These are phyloP conservation scores for Amphipyra berbera DNA, from an alignment of 2,888 invertebrate genomes.

Conservation along the genomic window DNA sequence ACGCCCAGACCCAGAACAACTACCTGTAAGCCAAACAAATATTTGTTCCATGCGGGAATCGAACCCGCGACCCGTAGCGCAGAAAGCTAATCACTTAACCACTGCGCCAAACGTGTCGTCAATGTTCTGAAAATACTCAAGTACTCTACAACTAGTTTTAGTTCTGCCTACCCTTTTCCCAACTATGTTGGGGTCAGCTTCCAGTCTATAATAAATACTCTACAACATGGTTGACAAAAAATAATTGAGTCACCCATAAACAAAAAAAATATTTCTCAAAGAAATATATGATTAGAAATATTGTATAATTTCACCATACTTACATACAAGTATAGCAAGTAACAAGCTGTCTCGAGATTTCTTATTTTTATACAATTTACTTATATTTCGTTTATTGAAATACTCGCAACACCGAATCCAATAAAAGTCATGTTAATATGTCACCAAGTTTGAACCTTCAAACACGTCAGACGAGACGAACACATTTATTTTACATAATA, in stretches of 20 bases:
- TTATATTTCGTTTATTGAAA: slow-evolving; percentile 35
- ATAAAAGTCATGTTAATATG: slow-evolving; percentile 27
- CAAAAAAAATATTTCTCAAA: background rate
- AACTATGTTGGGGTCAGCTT: too few relatives aligned
- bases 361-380: slow-evolving; percentile 19
- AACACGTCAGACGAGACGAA: slow-evolving; percentile 2
- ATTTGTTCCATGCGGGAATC: too few relatives aligned
- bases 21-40: too few relatives aligned
- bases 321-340: background rate
- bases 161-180: too few relatives aligned
- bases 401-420: slow-evolving; percentile 17
- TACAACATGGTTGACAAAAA: too few relatives aligned
- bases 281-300: slow-evolving; percentile 2
- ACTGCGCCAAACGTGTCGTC: too few relatives aligned
- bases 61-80: too few relatives aligned
- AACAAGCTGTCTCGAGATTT: background rate
- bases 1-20: too few relatives aligned
- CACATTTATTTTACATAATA: background rate
- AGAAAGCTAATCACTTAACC: too few relatives aligned
- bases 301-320: background rate
- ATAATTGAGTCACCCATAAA: background rate
- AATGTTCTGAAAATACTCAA: too few relatives aligned
- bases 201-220: too few relatives aligned
- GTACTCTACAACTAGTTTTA: too few relatives aligned
- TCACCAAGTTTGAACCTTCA: slow-evolving; percentile 7